Evolutionary conservation across 2,113 vertebrate genomes (phyloP), one percentile per base, ranked within the genome.

Genomic region (Ahaetulla prasina): DNA sequence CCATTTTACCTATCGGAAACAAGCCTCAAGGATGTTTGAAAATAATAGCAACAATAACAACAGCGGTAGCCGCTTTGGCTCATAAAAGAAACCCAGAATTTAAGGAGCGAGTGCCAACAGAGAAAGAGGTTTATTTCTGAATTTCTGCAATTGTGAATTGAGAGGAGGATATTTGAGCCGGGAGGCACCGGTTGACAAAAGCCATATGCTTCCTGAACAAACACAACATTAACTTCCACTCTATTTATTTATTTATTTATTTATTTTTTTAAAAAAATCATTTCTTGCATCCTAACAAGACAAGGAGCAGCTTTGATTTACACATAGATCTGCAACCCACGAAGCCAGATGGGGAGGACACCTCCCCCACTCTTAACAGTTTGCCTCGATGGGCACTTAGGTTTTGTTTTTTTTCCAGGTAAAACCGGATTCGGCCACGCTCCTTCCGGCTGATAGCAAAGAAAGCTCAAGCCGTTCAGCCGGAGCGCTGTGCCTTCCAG

Each of bases 1-100:
- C 4, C 18, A 4, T 50, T 52, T 87, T 88, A 12, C 96, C 93
- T 92, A 60, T 94, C 94, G 94, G 50, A 95, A 92, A 95, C 7
- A 30, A 25, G 35, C 94, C 92, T 94, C 94, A 45, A 8, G 89
- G 95, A 96, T 93, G 94, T 45, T 3, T 74, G 57, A 94, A 95
- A 96, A 96, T 93, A 95, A 96, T 18, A 74, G 16, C 16, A 39
- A 35, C 68, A 7, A 18, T 74, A 39, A 39, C n/a, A 35, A 6
- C 54, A 74, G 53, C 30, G n/a, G 53, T 12, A 35, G 63, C 68
- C 60, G 43, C 55, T 30, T 49, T 4, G 20, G 22, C 35, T 23
- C 87, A 1, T 43, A 11, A 30, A 89, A 49, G 45, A 8, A 47
- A 9, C 8, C n/a, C 25, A 43, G 39, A 43, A 53, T 8, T 22